These are phyloP conservation scores for Oreochromis grahami DNA, from an alignment of 2,797 vertebrate genomes.

Conservation along the genomic window DNA sequence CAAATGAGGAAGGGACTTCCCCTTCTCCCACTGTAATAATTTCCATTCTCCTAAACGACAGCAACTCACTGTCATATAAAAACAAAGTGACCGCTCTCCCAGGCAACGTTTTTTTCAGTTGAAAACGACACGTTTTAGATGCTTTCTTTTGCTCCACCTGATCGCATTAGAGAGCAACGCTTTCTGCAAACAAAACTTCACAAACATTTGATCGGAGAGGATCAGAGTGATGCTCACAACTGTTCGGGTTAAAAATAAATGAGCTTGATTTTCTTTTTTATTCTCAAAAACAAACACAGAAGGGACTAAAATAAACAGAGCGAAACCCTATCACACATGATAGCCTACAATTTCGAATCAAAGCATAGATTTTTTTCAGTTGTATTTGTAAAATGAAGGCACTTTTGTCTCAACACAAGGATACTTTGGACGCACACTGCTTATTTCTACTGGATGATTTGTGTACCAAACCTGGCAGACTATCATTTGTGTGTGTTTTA, in stretches of 20 bases:
- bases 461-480: conserved; percentile 58
- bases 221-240: neutral
- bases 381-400: conserved; percentile 42
- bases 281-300: conserved; percentile 2
- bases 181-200: neutral
- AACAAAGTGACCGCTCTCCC: neutral
- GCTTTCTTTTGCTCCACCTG: neutral
- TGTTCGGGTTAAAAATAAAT: conserved; percentile 8
- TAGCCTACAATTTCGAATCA: conserved; percentile 52
- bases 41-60: neutral
- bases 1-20: conserved; percentile 22
- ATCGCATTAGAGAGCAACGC: neutral
- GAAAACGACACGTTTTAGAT: neutral
- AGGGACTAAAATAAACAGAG: conserved; percentile 32
- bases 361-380: conserved; percentile 45
- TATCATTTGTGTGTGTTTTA: conserved; percentile 69
- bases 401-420: conserved; percentile 25
- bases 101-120: neutral
- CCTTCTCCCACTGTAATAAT: neutral
- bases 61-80: neutral
- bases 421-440: conserved; percentile 31
- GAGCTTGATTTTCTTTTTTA: neutral
- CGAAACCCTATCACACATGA: neutral
- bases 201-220: neutral
- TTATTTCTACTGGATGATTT: conserved; percentile 62